Evolutionary conservation across 1,140 invertebrate species (phyloP).

Genomic region (Episyrphus balteatus): DNA sequence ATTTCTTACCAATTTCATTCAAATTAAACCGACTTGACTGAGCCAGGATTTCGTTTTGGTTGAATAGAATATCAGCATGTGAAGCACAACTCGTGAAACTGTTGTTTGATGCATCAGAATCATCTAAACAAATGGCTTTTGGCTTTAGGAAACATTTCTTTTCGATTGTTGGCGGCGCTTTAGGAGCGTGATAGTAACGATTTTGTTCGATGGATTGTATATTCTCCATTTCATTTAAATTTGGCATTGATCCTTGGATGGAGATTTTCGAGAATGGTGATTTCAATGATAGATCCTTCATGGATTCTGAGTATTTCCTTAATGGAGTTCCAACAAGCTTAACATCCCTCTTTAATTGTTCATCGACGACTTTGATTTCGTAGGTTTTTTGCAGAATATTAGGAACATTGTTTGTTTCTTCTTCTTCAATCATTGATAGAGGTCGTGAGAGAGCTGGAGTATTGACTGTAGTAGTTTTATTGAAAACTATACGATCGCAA

Average conservation of each 20-base stretch:
- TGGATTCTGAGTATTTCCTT: constrained; percentile 31
- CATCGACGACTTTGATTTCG: not conserved
- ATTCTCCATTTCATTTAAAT: constrained; percentile 29
- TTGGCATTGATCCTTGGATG: constrained; percentile 34
- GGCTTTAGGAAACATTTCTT: not conserved
- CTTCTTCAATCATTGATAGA: constrained; percentile 24
- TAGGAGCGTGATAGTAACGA: constrained; percentile 21
- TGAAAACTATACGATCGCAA: constrained; percentile 8
- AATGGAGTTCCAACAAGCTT: constrained; percentile 26
- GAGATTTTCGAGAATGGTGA: constrained; percentile 18
- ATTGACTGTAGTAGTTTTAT: constrained; percentile 24
- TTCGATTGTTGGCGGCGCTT: not conserved
- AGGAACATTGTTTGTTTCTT: constrained; percentile 14
- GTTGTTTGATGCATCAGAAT: not conserved
- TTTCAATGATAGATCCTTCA: constrained; percentile 25
- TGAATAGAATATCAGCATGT: constrained; percentile 21
- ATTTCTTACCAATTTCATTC: constrained; percentile 23
- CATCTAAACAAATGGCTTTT: not conserved
- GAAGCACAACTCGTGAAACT: constrained; percentile 19
- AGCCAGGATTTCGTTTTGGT: constrained; percentile 31
- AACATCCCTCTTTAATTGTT: constrained; percentile 24
- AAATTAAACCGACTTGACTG: constrained; percentile 34
- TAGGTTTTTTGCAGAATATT: not conserved
- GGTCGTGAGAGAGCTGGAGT: constrained; percentile 14
- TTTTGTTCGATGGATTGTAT: constrained; percentile 33